These are phyloP conservation scores for Lipotes vexillifer DNA, from an alignment of 2,113 vertebrate genomes.

Conservation along the genomic window DNA sequence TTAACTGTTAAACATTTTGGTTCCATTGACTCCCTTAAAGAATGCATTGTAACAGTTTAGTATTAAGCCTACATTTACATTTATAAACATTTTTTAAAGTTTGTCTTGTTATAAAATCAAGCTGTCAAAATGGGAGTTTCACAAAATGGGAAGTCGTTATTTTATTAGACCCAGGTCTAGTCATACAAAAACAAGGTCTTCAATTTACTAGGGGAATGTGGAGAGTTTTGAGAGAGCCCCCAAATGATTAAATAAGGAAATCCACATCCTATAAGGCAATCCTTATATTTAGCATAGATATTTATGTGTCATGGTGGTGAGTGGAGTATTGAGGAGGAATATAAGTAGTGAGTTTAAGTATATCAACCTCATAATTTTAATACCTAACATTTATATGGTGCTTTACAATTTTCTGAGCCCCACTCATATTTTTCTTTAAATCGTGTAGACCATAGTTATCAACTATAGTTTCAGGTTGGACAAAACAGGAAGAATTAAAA, in stretches of 20 bases:
- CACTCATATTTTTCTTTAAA: background rate
- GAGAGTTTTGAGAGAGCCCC: background rate
- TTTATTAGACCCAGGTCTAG: background rate
- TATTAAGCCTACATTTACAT: background rate
- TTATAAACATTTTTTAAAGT: background rate
- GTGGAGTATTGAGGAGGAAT: background rate
- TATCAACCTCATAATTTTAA: background rate
- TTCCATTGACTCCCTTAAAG: background rate
- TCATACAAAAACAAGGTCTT: background rate
- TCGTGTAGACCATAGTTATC: background rate
- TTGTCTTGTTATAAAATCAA: background rate
- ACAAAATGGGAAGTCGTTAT: background rate
- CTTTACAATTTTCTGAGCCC: background rate
- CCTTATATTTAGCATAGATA: background rate
- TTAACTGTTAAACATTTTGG: background rate
- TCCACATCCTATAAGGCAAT: background rate
- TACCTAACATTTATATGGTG: background rate
- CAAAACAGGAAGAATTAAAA: background rate
- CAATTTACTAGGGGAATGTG: background rate
- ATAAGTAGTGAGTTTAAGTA: background rate
- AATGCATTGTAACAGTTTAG: background rate
- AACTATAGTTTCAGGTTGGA: background rate
- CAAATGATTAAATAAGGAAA: background rate
- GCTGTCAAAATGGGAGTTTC: background rate
- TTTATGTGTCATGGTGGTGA: background rate